Evolutionary conservation across 2,888 invertebrate species (phyloP).

Genomic region (Leptopterna dolabrata): DNA sequence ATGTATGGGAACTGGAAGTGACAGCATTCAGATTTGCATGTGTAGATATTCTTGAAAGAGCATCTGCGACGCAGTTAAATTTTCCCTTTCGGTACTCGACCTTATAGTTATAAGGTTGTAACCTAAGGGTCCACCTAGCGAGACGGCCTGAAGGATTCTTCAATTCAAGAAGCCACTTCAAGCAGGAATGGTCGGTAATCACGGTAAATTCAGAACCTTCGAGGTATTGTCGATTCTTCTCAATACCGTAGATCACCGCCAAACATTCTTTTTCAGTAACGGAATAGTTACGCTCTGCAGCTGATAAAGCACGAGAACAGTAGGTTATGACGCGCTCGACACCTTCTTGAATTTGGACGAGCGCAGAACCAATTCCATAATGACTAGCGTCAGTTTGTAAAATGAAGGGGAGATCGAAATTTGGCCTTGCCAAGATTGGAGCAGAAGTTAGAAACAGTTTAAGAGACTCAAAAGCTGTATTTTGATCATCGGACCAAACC

Average conservation of each 20-base stretch:
- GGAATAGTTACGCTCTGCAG: constrained; percentile 24
- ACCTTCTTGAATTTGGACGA: too few relatives aligned
- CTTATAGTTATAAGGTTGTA: too few relatives aligned
- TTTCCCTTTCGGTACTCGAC: too few relatives aligned
- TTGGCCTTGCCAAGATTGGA: constrained; percentile 27
- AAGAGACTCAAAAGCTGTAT: constrained; percentile 8
- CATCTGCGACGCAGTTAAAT: too few relatives aligned
- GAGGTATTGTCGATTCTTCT: background rate
- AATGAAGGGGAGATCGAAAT: background rate
- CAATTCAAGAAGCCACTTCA: constrained; percentile 17
- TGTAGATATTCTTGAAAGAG: too few relatives aligned
- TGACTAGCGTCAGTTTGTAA: constrained; percentile 35
- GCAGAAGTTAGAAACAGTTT: constrained; percentile 19
- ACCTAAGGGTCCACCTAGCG: too few relatives aligned
- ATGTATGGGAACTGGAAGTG: background rate
- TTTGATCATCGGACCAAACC: constrained; percentile 41
- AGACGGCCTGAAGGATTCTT: too few relatives aligned
- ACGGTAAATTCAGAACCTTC: background rate
- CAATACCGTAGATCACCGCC: too few relatives aligned
- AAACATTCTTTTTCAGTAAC: too few relatives aligned
- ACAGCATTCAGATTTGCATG: too few relatives aligned
- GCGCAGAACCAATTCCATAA: constrained; percentile 13
- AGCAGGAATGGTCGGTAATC: too few relatives aligned
- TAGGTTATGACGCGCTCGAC: constrained; percentile 31
- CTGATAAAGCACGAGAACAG: background rate